phyloP scores from a whole-genome alignment of 1,140 invertebrate species.

The Cydia fagiglandana region DNA sequence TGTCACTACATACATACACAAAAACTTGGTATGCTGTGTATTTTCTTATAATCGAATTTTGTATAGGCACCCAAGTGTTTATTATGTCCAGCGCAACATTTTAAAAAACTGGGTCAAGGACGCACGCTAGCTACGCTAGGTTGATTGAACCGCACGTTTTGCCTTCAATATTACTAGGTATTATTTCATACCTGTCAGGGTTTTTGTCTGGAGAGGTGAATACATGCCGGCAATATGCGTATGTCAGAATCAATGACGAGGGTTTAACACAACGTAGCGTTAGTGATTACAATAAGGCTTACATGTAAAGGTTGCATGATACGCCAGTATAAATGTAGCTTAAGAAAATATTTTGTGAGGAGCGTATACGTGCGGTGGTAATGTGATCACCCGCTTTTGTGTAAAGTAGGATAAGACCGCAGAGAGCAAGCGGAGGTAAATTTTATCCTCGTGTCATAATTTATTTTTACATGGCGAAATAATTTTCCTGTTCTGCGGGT shows the following conservation, averaged over 20 bases:
- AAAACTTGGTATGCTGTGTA: no score
- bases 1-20: no score
- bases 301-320: slow-evolving; percentile 23
- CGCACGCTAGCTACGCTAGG: background rate
- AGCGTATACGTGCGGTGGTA: slow-evolving; percentile 26
- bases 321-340: slow-evolving; percentile 31
- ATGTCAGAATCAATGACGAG: slow-evolving; percentile 32
- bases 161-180: slow-evolving; percentile 4
- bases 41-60: no score
- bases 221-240: slow-evolving; percentile 28
- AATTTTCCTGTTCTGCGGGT: slow-evolving; percentile 18
- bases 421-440: slow-evolving; percentile 29
- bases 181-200: slow-evolving; percentile 17
- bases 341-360: slow-evolving; percentile 29
- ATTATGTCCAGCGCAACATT: background rate
- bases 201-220: slow-evolving; percentile 21
- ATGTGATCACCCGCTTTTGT: slow-evolving; percentile 31
- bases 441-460: slow-evolving; percentile 28
- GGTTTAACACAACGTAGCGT: slow-evolving; percentile 24
- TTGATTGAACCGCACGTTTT: background rate
- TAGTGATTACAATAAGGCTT: slow-evolving; percentile 25
- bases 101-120: background rate
- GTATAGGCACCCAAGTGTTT: no score
- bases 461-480: slow-evolving; percentile 22
- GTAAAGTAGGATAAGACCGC: slow-evolving; percentile 31